Percentiles rank a stretch among this genome's conserved stretches.
These are phyloP conservation scores for Pungitius pungitius DNA, from an alignment of 2,113 vertebrate genomes.

Conservation along the genomic window DNA sequence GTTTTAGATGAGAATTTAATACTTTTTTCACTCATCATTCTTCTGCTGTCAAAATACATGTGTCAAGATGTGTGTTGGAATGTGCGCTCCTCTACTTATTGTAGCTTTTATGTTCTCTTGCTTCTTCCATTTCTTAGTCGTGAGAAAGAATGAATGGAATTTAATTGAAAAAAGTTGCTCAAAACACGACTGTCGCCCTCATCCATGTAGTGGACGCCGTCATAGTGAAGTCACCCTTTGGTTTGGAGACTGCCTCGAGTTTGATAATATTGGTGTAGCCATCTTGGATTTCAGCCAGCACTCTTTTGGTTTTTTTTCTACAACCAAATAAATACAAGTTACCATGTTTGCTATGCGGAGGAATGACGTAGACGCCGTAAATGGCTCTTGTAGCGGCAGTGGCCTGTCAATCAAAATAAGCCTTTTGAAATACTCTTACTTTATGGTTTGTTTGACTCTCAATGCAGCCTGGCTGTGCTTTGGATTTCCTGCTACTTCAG, in stretches of 20 bases:
- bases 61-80: constrained; percentile 2
- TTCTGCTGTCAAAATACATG: constrained; percentile 13
- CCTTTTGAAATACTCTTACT: neutral
- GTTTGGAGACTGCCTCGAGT: neutral
- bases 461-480: neutral
- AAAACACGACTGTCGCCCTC: neutral
- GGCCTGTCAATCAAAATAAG: neutral
- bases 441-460: neutral
- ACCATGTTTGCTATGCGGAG: too few species aligned
- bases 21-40: constrained; percentile 1
- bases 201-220: neutral
- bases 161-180: neutral
- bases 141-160: neutral
- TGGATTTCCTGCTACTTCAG: neutral
- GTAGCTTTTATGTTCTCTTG: neutral
- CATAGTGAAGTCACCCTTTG: neutral
- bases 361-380: neutral
- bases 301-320: neutral
- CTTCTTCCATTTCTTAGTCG: neutral
- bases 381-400: neutral
- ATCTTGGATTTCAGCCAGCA: neutral
- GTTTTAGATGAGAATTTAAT: constrained; percentile 9
- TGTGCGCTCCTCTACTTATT: neutral
- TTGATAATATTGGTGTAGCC: neutral
- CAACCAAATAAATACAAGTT: too few species aligned